Conservation (phyloP, 2,888 invertebrate species). For the Andrena trimmerana region DNA sequence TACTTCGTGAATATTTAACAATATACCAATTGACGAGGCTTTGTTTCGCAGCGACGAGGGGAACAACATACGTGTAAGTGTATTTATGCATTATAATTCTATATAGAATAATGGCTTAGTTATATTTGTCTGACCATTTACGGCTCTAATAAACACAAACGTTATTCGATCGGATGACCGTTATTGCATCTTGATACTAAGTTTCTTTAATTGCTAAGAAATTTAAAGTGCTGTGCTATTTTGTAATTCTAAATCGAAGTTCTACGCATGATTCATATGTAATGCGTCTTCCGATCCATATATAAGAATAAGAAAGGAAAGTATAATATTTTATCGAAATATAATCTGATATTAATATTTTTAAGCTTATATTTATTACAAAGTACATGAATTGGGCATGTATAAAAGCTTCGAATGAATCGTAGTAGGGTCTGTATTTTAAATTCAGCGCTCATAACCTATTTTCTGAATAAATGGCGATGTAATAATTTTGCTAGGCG, state of each 20-base stretch:
- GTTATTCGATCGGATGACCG: not conserved
- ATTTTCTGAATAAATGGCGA: not conserved
- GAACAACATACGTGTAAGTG: not conserved
- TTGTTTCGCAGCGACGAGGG: not conserved
- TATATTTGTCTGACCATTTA: not conserved
- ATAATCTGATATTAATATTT: too few species aligned
- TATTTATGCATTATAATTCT: not conserved
- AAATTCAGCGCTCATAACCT: conserved; percentile 26
- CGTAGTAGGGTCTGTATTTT: not conserved
- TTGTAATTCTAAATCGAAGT: not conserved
- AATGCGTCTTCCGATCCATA: not conserved
- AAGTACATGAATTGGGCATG: not conserved
- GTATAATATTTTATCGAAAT: too few species aligned
- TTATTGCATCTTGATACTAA: not conserved
- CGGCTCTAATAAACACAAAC: not conserved
- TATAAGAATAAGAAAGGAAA: too few species aligned
- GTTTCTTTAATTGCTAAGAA: not conserved
- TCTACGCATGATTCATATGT: not conserved
- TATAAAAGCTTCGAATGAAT: not conserved
- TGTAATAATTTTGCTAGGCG: not conserved
- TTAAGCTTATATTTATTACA: too few species aligned
- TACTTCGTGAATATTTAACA: not conserved
- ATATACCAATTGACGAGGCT: not conserved
- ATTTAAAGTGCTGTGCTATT: not conserved
- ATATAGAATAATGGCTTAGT: not conserved